Conservation (phyloP, 1,140 invertebrate genomes). For the Drosophila kohkoa region DNA sequence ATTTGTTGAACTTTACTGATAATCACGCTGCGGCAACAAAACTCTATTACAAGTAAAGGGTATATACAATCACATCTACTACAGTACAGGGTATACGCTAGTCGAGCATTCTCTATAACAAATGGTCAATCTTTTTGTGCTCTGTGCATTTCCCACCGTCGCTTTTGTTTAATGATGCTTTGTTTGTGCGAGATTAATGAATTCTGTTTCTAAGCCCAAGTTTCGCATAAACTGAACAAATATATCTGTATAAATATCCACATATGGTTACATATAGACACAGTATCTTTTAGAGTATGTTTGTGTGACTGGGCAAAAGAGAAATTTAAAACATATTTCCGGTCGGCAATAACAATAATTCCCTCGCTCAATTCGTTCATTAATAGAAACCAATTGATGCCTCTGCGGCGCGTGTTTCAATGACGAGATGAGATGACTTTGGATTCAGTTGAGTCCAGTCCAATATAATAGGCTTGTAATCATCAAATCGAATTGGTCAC, state of each 20-base stretch:
- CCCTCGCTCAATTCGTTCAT: conserved; percentile 51
- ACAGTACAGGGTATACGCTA: not conserved
- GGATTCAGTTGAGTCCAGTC: conserved; percentile 1
- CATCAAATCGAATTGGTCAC: conserved; percentile 34
- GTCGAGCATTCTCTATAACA: not conserved
- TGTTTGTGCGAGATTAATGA: conserved; percentile 69
- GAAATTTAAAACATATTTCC: conserved; percentile 73
- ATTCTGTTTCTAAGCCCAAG: conserved; percentile 58
- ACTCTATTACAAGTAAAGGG: conserved; percentile 12
- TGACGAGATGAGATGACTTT: conserved; percentile 18
- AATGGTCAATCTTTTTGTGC: not conserved
- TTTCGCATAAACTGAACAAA: conserved; percentile 57
- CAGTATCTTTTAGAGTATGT: conserved; percentile 11
- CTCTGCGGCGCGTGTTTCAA: conserved; percentile 9
- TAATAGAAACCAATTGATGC: conserved; percentile 74
- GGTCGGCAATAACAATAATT: conserved; percentile 37
- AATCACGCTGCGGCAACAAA: conserved; percentile 33
- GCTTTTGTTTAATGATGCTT: conserved; percentile 38
- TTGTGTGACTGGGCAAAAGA: conserved; percentile 37
- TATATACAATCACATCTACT: not conserved
- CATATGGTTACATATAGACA: conserved; percentile 21
- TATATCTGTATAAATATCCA: conserved; percentile 26
- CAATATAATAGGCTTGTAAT: not conserved
- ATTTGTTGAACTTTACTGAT: conserved; percentile 53
- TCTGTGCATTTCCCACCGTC: conserved; percentile 60